Evolutionary conservation across 2,113 vertebrate species (phyloP).

Genomic region (Mionectes macconnelli): DNA sequence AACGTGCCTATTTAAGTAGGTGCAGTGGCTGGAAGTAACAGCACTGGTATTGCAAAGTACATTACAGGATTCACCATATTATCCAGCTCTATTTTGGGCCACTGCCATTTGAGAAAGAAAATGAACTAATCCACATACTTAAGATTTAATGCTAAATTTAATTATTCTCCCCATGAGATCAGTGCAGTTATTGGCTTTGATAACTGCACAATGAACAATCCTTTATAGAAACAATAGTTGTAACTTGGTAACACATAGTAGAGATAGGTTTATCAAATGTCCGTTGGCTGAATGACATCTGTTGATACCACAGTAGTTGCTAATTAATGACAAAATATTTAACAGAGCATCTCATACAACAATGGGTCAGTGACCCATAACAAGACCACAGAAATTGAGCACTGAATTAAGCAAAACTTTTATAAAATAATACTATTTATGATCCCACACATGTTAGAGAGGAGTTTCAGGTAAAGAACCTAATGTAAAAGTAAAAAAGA

Average conservation of each 20-base stretch:
- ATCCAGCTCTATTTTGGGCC: not conserved
- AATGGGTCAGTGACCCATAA: not conserved
- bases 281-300: not conserved
- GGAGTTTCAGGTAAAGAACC: not conserved
- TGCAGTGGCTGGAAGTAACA: not conserved
- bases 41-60: not conserved
- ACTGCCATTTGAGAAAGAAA: not conserved
- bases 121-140: not conserved
- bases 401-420: not conserved
- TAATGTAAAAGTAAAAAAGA: not conserved
- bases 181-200: not conserved
- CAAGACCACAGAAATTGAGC: not conserved
- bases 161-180: not conserved
- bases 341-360: not conserved
- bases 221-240: not conserved
- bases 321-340: not conserved
- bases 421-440: not conserved
- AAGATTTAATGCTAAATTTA: not conserved
- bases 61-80: not conserved
- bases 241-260: not conserved
- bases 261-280: not conserved
- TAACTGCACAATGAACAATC: not conserved
- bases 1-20: not conserved
- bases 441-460: not conserved
- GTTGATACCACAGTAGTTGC: not conserved